Percentiles rank a stretch among this genome's conserved stretches.
phyloP scores from a whole-genome alignment of 2,797 vertebrate species.

The Iguana delicatissima region DNA sequence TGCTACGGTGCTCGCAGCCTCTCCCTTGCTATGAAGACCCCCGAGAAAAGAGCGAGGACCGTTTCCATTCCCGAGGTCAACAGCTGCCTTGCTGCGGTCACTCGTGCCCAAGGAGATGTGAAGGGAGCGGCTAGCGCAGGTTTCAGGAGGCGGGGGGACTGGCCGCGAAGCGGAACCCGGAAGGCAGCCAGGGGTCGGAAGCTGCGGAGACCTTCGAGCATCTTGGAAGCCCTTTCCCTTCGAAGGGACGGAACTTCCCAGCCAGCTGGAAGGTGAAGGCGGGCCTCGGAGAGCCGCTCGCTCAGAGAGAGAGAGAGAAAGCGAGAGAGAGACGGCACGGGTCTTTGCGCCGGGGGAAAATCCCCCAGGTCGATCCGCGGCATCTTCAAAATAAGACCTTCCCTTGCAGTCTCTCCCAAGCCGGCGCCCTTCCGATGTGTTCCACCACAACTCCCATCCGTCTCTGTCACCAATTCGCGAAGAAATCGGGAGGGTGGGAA shows the following conservation, averaged over 20 bases:
- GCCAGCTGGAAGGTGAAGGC: background rate
- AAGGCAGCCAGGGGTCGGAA: too few species aligned
- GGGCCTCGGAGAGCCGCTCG: background rate
- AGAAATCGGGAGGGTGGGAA: background rate
- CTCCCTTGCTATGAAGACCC: background rate
- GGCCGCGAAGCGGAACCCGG: background rate
- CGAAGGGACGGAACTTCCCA: background rate
- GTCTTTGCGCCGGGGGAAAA: too few species aligned
- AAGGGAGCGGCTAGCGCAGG: too few species aligned
- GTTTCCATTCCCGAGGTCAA: background rate
- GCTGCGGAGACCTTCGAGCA: too few species aligned
- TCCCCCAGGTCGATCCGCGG: background rate
- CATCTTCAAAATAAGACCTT: background rate
- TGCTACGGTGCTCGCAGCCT: too few species aligned
- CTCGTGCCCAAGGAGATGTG: too few species aligned
- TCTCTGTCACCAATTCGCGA: background rate
- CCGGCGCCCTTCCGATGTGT: background rate
- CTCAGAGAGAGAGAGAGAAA: too few species aligned
- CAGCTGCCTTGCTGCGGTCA: background rate
- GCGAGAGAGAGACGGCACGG: too few species aligned
- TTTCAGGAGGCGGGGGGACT: background rate
- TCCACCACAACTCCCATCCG: background rate
- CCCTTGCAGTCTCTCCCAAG: too few species aligned
- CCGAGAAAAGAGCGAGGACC: background rate
- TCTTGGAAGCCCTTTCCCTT: background rate